Evolutionary conservation across 2,888 invertebrate species (phyloP).

Genomic region (Escarpia spicata): DNA sequence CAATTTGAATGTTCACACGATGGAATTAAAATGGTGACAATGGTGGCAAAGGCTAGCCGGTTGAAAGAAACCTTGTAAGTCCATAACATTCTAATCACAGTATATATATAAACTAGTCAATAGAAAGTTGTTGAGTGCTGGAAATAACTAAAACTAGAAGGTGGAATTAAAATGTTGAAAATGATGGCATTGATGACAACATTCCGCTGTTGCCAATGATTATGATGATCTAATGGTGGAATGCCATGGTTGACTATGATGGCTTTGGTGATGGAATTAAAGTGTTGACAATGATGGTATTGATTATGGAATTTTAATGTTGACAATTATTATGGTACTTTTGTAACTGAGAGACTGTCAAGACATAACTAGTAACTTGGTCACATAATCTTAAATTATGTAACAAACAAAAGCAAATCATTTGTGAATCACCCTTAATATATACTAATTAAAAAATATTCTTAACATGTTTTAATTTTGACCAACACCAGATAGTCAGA

Average conservation of each 20-base stretch:
- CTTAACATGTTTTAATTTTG: no score
- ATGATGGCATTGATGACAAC: not conserved
- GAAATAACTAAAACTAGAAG: not conserved
- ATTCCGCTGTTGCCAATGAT: not conserved
- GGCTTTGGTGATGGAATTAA: not conserved
- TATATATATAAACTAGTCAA: no score
- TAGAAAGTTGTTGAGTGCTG: no score
- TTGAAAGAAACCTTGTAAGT: not conserved
- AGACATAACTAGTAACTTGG: not conserved
- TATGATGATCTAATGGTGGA: no score
- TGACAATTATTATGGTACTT: not conserved
- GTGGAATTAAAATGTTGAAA: not conserved
- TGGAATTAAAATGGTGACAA: not conserved
- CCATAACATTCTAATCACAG: no score
- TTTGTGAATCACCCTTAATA: no score
- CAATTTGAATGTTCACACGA: not conserved
- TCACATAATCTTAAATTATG: no score
- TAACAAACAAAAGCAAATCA: no score
- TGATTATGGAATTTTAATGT: not conserved
- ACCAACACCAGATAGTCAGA: not conserved
- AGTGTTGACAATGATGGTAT: not conserved
- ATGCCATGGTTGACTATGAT: not conserved
- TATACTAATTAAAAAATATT: no score
- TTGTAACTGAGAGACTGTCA: not conserved
- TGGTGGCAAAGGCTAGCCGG: not conserved